Conservation (phyloP, 2,888 invertebrate species). For the Oxytorus armatus region DNA sequence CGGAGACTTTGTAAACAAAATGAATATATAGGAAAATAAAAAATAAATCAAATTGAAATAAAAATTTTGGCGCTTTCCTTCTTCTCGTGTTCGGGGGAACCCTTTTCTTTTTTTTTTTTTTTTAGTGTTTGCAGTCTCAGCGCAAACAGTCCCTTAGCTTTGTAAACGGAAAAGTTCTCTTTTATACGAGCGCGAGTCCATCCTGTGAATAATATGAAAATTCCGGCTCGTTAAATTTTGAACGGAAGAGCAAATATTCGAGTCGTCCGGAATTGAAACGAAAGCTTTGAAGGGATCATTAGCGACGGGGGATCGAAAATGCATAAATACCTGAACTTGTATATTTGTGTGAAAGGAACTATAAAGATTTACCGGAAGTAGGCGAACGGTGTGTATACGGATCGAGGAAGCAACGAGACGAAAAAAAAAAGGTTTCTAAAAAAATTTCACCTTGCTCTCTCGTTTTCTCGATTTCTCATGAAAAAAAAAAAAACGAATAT, state of each 20-base stretch:
- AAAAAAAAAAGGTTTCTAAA: slow-evolving; percentile 18
- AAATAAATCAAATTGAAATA: neutral
- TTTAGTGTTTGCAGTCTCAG: slow-evolving; percentile 61
- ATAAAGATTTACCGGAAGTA: slow-evolving; percentile 56
- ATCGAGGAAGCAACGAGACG: slow-evolving; percentile 11
- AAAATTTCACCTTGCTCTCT: slow-evolving; percentile 52
- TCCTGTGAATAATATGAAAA: slow-evolving; percentile 40
- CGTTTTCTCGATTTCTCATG: slow-evolving; percentile 38
- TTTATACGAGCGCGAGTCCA: slow-evolving; percentile 54
- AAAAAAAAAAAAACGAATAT: slow-evolving; percentile 33
- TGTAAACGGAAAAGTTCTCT: slow-evolving; percentile 55
- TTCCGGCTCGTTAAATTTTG: slow-evolving; percentile 55
- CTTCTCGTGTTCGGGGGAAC: slow-evolving; percentile 5
- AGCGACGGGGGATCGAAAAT: slow-evolving; percentile 58
- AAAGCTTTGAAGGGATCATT: slow-evolving; percentile 66
- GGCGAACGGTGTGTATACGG: slow-evolving; percentile 19
- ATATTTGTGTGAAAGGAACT: slow-evolving; percentile 7
- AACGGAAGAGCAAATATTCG: slow-evolving; percentile 72
- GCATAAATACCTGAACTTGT: slow-evolving; percentile 5
- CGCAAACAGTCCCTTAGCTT: slow-evolving; percentile 55
- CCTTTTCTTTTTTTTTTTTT: slow-evolving; percentile 47
- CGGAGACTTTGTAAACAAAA: neutral
- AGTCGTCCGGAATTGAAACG: slow-evolving; percentile 32
- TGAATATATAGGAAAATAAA: too few species aligned
- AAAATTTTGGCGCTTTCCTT: neutral